These are phyloP conservation scores for Ips typographus DNA, from an alignment of 1,140 invertebrate species.

Conservation along the genomic window DNA sequence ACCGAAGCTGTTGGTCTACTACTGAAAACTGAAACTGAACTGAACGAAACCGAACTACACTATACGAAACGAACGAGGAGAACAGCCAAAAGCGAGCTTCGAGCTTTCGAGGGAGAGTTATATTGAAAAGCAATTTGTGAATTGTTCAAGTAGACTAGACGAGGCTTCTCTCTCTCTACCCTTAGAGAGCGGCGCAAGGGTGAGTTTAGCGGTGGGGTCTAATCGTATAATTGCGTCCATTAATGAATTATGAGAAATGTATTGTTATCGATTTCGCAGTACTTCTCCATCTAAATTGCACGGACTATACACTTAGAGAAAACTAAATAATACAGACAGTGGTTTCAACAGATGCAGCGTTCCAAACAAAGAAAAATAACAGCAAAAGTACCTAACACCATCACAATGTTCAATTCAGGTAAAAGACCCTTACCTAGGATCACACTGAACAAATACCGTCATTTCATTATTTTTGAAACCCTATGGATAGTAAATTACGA, in stretches of 20 bases:
- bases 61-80: constrained; percentile 9
- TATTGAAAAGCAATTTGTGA: constrained; percentile 52
- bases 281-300: not conserved
- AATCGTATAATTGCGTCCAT: constrained; percentile 17
- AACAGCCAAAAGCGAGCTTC: not conserved
- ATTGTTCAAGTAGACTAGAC: constrained; percentile 46
- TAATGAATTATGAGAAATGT: constrained; percentile 25
- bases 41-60: not conserved
- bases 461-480: too few species aligned
- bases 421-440: too few species aligned
- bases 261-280: constrained; percentile 1
- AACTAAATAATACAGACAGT: too few species aligned
- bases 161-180: constrained; percentile 30
- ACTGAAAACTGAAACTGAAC: too few species aligned
- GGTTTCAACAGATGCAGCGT: too few species aligned
- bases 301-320: not conserved
- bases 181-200: constrained; percentile 12
- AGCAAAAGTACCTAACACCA: too few species aligned
- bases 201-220: constrained; percentile 23
- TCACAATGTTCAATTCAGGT: too few species aligned
- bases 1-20: too few species aligned
- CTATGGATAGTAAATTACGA: too few species aligned
- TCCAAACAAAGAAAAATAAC: too few species aligned
- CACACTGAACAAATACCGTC: too few species aligned
- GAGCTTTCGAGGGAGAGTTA: constrained; percentile 34